Evolutionary conservation across 2,797 vertebrate genomes (phyloP).

Genomic region (Manis pentadactyla): DNA sequence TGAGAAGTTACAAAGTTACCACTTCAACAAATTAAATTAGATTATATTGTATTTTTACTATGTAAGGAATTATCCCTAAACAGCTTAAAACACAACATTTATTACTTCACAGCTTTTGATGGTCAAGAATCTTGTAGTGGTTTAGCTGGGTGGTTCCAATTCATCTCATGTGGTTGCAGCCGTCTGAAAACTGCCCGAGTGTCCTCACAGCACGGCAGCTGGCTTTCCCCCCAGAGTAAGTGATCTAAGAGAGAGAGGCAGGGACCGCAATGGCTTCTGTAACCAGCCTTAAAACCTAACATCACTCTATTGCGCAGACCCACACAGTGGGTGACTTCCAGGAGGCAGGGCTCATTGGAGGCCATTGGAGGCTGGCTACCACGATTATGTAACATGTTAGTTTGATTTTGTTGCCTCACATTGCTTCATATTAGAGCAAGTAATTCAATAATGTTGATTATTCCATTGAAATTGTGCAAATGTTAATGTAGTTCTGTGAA

Average conservation of each 20-base stretch:
- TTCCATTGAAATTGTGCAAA: background rate
- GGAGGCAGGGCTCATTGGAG: background rate
- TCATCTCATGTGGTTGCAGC: background rate
- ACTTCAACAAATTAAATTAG: background rate
- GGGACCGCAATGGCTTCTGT: background rate
- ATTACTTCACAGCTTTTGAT: background rate
- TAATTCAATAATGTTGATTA: background rate
- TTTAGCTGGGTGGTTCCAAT: background rate
- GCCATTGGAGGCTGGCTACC: background rate
- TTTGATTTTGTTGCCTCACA: slow-evolving; percentile 20
- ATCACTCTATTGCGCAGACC: background rate
- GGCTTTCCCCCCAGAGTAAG: background rate
- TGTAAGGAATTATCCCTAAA: background rate
- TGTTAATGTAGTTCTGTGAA: slow-evolving; percentile 15
- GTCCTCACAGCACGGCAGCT: background rate
- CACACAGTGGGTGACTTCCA: background rate
- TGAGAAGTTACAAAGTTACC: background rate
- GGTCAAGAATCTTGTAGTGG: background rate
- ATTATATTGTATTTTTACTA: background rate
- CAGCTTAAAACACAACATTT: slow-evolving; percentile 19
- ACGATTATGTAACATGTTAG: background rate
- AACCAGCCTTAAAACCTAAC: background rate
- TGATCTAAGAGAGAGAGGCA: background rate
- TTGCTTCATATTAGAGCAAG: background rate
- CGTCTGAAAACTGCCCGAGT: background rate